Conservation (phyloP, 2,888 invertebrate genomes). For the Lingula anatina region DNA sequence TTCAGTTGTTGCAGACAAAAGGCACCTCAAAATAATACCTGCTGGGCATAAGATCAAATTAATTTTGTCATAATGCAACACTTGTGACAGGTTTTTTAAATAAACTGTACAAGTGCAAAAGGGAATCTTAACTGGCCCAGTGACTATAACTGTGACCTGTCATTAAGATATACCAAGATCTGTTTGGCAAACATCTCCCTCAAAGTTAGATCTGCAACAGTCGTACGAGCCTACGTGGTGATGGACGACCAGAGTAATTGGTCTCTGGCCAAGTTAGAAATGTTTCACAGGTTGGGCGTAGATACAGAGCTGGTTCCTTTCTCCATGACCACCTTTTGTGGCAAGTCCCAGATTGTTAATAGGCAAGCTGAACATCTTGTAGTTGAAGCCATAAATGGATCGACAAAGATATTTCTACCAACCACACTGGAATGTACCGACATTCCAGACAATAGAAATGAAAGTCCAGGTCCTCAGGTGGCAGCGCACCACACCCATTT, state of each 20-base stretch:
- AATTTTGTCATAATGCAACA: too few relatives aligned
- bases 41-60: too few relatives aligned
- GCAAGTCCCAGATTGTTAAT: constrained; percentile 4
- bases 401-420: constrained; percentile 4
- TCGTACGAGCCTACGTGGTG: constrained; percentile 6
- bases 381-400: constrained; percentile 9
- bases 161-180: constrained; percentile 9
- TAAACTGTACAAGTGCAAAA: too few relatives aligned
- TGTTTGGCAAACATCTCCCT: constrained; percentile 6
- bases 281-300: neutral
- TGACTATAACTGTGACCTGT: too few relatives aligned
- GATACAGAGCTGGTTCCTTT: constrained; percentile 1
- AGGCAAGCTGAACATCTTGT: constrained; percentile 6
- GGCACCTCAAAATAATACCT: too few relatives aligned
- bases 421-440: constrained; percentile 10
- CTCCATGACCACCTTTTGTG: constrained; percentile 11
- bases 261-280: neutral
- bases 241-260: constrained; percentile 11
- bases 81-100: too few relatives aligned
- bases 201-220: neutral
- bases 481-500: constrained; percentile 9
- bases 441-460: constrained; percentile 10
- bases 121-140: too few relatives aligned
- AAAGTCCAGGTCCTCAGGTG: constrained; percentile 13
- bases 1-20: too few relatives aligned